A percentile compares a stretch with the other conserved stretches of the same genome.
phyloP scores from a whole-genome alignment of 2,113 vertebrate species.

The Pipa parva region DNA sequence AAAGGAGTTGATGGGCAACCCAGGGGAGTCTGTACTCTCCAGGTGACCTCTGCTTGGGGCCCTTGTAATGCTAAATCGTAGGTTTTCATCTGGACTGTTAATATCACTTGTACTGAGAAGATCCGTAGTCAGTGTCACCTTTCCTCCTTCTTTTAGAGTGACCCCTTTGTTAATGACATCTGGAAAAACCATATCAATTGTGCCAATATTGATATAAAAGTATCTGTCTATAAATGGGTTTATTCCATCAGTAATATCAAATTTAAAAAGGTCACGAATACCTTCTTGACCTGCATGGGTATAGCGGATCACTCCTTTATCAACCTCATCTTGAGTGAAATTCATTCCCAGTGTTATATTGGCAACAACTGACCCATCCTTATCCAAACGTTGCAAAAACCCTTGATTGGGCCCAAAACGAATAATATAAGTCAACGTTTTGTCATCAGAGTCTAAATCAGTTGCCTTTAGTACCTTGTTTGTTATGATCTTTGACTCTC shows the following conservation, averaged over 20 bases:
- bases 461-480: slow-evolving; percentile 55
- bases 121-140: slow-evolving; percentile 52
- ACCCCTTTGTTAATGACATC: slow-evolving; percentile 57
- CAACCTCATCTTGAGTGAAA: slow-evolving; percentile 62
- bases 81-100: slow-evolving; percentile 53
- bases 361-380: slow-evolving; percentile 56
- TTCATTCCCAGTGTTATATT: slow-evolving; percentile 57
- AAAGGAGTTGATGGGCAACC: slow-evolving; percentile 52
- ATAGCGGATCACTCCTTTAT: slow-evolving; percentile 51
- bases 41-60: slow-evolving; percentile 51
- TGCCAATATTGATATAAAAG: slow-evolving; percentile 53
- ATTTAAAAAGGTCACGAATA: slow-evolving; percentile 56
- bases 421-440: slow-evolving; percentile 56
- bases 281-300: slow-evolving; percentile 52
- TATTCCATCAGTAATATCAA: slow-evolving; percentile 63
- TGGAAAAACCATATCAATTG: slow-evolving; percentile 50
- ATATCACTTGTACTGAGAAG: slow-evolving; percentile 55
- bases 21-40: slow-evolving; percentile 52
- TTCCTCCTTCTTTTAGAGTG: slow-evolving; percentile 53
- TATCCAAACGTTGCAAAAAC: slow-evolving; percentile 67
- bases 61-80: slow-evolving; percentile 49
- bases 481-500: slow-evolving; percentile 54
- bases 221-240: slow-evolving; percentile 53
- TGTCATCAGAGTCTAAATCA: slow-evolving; percentile 57
- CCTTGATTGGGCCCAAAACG: slow-evolving; percentile 49